These are phyloP conservation scores for Pygocentrus nattereri DNA, from an alignment of 2,797 vertebrate species.

Conservation along the genomic window DNA sequence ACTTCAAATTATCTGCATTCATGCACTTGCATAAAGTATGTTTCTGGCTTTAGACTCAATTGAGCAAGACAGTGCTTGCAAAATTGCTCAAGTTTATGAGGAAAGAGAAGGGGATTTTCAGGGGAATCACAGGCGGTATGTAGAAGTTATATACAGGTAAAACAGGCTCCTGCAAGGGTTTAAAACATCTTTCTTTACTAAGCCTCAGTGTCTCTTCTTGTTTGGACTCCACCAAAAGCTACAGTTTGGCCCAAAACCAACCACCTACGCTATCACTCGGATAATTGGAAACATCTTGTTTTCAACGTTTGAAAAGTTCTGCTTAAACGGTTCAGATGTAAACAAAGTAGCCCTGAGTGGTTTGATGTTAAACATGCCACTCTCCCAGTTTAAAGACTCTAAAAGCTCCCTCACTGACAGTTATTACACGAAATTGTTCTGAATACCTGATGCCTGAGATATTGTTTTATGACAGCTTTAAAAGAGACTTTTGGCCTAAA, in stretches of 20 bases:
- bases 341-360: no score
- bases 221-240: not conserved
- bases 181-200: not conserved
- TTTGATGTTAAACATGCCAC: no score
- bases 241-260: not conserved
- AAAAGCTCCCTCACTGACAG: no score
- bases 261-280: not conserved
- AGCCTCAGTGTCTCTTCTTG: not conserved
- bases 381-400: no score
- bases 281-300: not conserved
- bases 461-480: no score
- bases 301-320: not conserved
- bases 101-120: conserved; percentile 2
- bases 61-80: not conserved
- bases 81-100: not conserved
- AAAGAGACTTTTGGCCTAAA: no score
- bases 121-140: not conserved
- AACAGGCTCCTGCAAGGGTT: not conserved
- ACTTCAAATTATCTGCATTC: no score
- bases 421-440: no score
- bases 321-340: no score
- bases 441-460: no score
- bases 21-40: no score
- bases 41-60: no score
- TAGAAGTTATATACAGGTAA: not conserved